A percentile compares a stretch with the other conserved stretches of the same genome.
phyloP scores from a whole-genome alignment of 2,113 vertebrate genomes.

The Parotia lawesii region DNA sequence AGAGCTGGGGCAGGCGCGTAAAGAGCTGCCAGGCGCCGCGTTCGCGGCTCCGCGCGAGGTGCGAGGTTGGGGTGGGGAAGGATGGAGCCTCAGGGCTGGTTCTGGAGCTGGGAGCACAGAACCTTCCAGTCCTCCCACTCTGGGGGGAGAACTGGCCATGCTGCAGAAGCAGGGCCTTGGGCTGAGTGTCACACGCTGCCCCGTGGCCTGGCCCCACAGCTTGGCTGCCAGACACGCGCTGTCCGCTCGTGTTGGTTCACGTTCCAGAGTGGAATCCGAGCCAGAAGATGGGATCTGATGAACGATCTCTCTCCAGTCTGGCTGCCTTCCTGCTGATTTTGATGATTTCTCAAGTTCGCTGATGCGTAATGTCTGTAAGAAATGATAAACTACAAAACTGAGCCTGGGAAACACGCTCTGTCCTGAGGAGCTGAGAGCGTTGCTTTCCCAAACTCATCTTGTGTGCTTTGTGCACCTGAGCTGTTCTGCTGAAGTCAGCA shows the following conservation, averaged over 20 bases:
- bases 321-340: background rate
- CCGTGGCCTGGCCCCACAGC: background rate
- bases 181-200: background rate
- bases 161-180: background rate
- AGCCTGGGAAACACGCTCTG: background rate
- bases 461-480: background rate
- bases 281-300: accelerated
- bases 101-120: background rate
- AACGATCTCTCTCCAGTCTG: background rate
- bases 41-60: background rate
- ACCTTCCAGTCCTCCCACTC: accelerated
- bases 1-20: background rate
- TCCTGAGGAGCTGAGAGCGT: background rate
- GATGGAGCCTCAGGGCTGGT: background rate
- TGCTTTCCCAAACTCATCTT: accelerated
- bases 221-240: background rate
- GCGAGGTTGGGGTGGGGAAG: background rate
- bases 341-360: background rate
- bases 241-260: background rate
- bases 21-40: background rate
- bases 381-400: background rate
- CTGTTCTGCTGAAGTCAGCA: background rate
- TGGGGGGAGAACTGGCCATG: accelerated
- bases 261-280: background rate
- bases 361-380: background rate